Conservation (phyloP, 2,797 vertebrate species). For the Hybognathus amarus region DNA sequence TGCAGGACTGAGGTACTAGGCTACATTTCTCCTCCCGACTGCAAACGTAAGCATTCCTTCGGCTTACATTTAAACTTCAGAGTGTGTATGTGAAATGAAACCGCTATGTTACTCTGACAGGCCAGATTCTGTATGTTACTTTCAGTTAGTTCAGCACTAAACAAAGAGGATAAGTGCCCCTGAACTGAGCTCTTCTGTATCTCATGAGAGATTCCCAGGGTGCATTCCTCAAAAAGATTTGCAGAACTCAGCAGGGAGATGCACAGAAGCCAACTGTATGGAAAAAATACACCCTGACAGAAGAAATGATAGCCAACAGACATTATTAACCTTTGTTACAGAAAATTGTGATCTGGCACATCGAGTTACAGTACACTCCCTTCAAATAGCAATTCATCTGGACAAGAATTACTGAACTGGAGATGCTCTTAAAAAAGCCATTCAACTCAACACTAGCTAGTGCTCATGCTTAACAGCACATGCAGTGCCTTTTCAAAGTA, state of each 20-base stretch:
- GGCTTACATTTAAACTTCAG: slow-evolving; percentile 36
- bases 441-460: slow-evolving; percentile 21
- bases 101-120: slow-evolving; percentile 43
- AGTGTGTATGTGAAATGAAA: slow-evolving; percentile 32
- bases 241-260: slow-evolving; percentile 4
- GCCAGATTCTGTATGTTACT: slow-evolving; percentile 55
- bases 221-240: slow-evolving; percentile 36
- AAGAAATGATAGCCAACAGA: slow-evolving; percentile 30
- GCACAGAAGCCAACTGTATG: slow-evolving; percentile 29
- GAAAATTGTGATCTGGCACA: slow-evolving; percentile 42
- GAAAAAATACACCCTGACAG: slow-evolving; percentile 25
- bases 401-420: slow-evolving; percentile 23
- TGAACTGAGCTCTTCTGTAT: slow-evolving; percentile 22
- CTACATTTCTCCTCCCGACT: slow-evolving; percentile 41
- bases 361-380: slow-evolving; percentile 31
- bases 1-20: slow-evolving; percentile 17
- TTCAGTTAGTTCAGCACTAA: slow-evolving; percentile 51
- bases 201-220: slow-evolving; percentile 16
- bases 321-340: slow-evolving; percentile 45
- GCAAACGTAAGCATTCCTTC: slow-evolving; percentile 52
- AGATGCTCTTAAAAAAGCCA: slow-evolving; percentile 28
- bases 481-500: slow-evolving; percentile 21
- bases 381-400: slow-evolving; percentile 25
- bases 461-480: slow-evolving; percentile 10
- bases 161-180: slow-evolving; percentile 39